phyloP scores from a whole-genome alignment of 2,888 invertebrate species.

The Drosophila subsilvestris region DNA sequence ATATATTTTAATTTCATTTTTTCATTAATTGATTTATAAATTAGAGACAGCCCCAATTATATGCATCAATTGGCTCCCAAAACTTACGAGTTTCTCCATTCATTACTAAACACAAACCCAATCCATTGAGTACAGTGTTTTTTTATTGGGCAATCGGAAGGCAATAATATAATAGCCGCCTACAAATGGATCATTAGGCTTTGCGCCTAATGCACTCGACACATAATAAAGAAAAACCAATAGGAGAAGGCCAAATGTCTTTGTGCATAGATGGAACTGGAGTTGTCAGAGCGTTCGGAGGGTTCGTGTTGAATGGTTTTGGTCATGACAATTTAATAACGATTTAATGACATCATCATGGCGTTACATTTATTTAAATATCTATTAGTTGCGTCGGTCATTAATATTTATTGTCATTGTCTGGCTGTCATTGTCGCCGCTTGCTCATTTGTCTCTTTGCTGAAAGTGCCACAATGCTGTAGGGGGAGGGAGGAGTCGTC shows the following conservation, averaged over 20 bases:
- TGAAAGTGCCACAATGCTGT: neutral
- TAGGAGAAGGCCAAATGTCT: neutral
- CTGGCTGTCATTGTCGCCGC: conserved; percentile 42
- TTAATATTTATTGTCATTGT: conserved; percentile 71
- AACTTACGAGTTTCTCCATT: neutral
- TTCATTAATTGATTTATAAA: no score
- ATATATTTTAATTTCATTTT: no score
- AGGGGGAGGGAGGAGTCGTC: neutral
- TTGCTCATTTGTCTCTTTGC: conserved; percentile 29
- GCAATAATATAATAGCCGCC: conserved; percentile 50
- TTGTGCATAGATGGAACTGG: conserved; percentile 30
- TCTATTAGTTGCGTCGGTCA: conserved; percentile 43
- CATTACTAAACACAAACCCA: neutral
- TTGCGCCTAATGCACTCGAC: no score
- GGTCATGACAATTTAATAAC: conserved; percentile 64
- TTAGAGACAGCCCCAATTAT: no score
- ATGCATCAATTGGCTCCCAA: neutral
- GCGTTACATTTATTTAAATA: conserved; percentile 40
- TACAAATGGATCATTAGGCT: conserved; percentile 63
- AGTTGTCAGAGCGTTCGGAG: conserved; percentile 10
- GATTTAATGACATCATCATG: conserved; percentile 59
- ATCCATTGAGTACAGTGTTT: neutral
- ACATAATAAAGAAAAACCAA: conserved; percentile 24
- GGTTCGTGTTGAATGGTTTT: conserved; percentile 23
- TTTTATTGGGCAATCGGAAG: conserved; percentile 16